phyloP scores from a whole-genome alignment of 2,797 vertebrate genomes.

The Pelochelys cantorii region DNA sequence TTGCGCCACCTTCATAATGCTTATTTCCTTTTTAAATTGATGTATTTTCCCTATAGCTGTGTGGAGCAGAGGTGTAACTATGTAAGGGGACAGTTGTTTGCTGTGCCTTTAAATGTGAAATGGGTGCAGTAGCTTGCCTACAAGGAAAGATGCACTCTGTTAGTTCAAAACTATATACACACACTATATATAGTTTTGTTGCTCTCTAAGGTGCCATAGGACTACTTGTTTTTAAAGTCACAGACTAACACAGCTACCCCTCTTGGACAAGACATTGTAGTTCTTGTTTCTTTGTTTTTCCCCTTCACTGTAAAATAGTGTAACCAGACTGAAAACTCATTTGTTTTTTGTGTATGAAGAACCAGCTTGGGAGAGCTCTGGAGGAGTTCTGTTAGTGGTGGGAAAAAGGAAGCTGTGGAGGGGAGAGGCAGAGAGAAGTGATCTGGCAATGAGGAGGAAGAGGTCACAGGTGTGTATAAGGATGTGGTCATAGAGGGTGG shows the following conservation, averaged over 20 bases:
- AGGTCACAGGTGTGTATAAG: neutral
- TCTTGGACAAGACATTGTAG: neutral
- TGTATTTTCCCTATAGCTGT: neutral
- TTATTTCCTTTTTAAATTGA: neutral
- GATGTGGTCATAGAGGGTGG: neutral
- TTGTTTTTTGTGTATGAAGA: neutral
- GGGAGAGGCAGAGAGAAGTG: neutral
- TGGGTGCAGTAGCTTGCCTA: neutral
- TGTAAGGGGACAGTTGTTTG: neutral
- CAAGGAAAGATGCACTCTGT: neutral
- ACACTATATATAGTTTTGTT: no score
- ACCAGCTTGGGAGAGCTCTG: accelerated
- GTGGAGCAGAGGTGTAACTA: neutral
- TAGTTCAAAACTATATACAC: neutral
- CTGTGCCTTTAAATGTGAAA: conserved; percentile 15
- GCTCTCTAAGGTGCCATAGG: no score
- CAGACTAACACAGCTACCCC: no score
- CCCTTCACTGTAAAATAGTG: neutral
- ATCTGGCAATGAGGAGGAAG: neutral
- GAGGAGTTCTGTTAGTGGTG: neutral
- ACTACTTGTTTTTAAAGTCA: no score
- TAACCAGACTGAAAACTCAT: neutral
- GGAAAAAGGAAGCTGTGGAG: neutral
- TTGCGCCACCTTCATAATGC: neutral
- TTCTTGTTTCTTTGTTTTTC: conserved; percentile 9